Evolutionary conservation across 2,797 vertebrate genomes (phyloP).

Genomic region (Muscicapa striata): DNA sequence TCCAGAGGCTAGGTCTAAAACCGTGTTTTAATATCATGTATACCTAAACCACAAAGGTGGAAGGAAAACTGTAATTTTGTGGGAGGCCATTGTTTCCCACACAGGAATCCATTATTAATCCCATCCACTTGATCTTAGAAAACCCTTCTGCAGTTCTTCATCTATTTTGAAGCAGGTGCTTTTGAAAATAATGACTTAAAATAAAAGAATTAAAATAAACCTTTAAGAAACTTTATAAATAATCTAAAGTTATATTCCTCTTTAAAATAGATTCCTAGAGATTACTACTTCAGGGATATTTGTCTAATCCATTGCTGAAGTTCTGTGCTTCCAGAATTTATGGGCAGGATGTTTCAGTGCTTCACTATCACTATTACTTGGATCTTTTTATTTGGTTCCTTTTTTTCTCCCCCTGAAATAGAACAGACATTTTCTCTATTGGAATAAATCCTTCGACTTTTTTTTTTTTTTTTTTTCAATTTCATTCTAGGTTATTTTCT

Average conservation of each 20-base stretch:
- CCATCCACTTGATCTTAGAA: background rate
- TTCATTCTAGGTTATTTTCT: background rate
- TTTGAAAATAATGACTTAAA: background rate
- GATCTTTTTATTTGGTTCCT: rapidly evolving
- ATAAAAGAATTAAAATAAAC: background rate
- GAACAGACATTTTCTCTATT: background rate
- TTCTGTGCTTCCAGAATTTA: background rate
- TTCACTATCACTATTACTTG: background rate
- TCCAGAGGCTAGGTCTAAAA: background rate
- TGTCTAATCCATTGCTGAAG: background rate
- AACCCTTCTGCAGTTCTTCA: background rate
- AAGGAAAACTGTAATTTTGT: background rate
- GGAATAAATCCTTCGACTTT: background rate
- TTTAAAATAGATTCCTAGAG: background rate
- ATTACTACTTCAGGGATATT: background rate
- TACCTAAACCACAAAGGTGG: background rate
- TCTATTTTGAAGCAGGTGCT: background rate
- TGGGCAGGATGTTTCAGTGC: background rate
- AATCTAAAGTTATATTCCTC: background rate
- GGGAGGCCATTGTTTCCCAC: background rate
- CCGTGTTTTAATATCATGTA: rapidly evolving
- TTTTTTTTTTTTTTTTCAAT: background rate
- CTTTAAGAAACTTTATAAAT: background rate
- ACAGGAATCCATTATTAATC: background rate
- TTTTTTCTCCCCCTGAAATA: background rate